Percentiles rank a stretch among this genome's conserved stretches.
These are phyloP conservation scores for Rhombomys opimus DNA, from an alignment of 2,113 vertebrate genomes.

Conservation along the genomic window DNA sequence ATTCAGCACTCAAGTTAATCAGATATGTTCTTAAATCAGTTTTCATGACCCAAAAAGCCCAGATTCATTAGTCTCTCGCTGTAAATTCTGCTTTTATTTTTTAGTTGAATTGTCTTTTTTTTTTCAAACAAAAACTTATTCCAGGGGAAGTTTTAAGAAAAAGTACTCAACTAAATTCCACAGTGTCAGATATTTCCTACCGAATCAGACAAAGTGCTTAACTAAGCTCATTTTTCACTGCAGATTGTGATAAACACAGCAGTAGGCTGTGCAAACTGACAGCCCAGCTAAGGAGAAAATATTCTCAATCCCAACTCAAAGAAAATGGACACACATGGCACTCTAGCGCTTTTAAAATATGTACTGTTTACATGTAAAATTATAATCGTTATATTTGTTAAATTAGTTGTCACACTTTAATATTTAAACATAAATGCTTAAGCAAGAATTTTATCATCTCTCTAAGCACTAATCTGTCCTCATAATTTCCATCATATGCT, in stretches of 20 bases:
- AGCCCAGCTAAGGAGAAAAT: background rate
- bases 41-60: background rate
- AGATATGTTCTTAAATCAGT: background rate
- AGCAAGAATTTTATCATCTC: background rate
- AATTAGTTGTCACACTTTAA: background rate
- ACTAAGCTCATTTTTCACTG: background rate
- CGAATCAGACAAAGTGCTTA: constrained; percentile 15
- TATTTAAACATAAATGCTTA: constrained; percentile 48
- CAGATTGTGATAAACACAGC: background rate
- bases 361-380: background rate
- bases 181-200: background rate
- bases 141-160: background rate
- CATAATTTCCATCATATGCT: background rate
- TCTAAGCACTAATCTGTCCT: background rate
- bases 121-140: background rate
- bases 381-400: background rate
- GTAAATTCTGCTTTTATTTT: background rate
- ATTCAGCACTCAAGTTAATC: background rate
- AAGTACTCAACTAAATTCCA: background rate
- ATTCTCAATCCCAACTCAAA: background rate
- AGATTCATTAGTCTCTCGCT: constrained; percentile 40
- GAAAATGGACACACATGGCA: background rate
- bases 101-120: background rate
- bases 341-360: background rate
- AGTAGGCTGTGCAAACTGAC: background rate